Base-by-base conservation (phyloP, 2,888 invertebrate species). In the Deilephila elpenor region DNA sequence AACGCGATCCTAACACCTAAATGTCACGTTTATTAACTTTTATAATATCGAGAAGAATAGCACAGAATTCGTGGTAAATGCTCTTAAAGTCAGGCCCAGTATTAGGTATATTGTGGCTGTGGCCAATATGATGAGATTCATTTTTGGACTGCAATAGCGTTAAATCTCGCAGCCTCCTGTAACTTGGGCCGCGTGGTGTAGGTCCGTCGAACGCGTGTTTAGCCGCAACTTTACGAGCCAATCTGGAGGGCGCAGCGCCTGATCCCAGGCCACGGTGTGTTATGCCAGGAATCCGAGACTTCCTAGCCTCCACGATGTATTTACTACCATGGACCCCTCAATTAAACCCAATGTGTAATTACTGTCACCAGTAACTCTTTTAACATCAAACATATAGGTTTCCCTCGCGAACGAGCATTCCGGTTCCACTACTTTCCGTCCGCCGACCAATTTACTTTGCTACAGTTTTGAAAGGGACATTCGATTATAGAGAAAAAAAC, bases 401-500 rank as follows among this genome's bases (percentile, higher is more conserved):
- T 56, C 72, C 72, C 53, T 71, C 56, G 53, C 29, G 19, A 79
- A 80, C 78, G 75, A 78, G 77, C 77, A 82, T 81, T 80, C 85
- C 81, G 80, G 80, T 82, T 77, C 78, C 77, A 83, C 80, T 80
- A 86, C 83, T 84, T 83, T 83, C 83, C 75, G 81, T 81, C 79
- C 79, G 78, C 80, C 83, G 79, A 79, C 80, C 85, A 83, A 82
- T 83, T 85, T 84, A 85, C 84, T 87, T 86, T 85, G 87, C 84
- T 86, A 86, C 87, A 87, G 85, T 85, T 85, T 86, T 82, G 83
- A 86, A 86, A 86, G 85, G 83, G 78, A 78, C 83, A 85, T 85
- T 84, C 86, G 84, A 85, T 88, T 87, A 84, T 88, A 88, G 86
- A 82, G 85, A 82, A 84, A 85, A 87, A 85, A 81, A 79, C 75